Evolutionary conservation across 2,888 invertebrate genomes (phyloP).

Genomic region (Pasiphila rectangulata): DNA sequence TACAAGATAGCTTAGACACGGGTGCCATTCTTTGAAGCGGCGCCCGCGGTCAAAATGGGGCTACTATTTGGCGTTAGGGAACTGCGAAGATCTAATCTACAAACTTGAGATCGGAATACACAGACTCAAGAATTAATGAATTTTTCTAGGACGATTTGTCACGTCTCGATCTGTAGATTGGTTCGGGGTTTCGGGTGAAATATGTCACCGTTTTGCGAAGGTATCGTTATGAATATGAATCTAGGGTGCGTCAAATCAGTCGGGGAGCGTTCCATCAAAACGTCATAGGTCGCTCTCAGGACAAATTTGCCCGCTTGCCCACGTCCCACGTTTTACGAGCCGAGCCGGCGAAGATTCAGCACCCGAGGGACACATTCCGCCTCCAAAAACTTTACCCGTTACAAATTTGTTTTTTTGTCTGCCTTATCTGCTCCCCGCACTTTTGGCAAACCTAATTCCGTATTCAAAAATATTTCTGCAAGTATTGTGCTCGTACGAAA

Average conservation of each 20-base stretch:
- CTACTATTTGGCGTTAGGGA: constrained; percentile 46
- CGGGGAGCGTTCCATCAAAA: constrained; percentile 78
- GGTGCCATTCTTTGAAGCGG: constrained; percentile 77
- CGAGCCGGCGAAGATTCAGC: constrained; percentile 80
- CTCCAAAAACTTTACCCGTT: constrained; percentile 82
- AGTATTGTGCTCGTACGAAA: constrained; percentile 79
- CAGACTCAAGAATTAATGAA: constrained; percentile 42
- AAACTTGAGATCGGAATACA: constrained; percentile 4
- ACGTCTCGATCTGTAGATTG: constrained; percentile 48
- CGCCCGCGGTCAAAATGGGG: constrained; percentile 66
- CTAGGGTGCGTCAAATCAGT: constrained; percentile 73
- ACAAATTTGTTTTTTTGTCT: constrained; percentile 81
- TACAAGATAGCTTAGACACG: constrained; percentile 81
- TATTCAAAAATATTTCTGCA: constrained; percentile 81
- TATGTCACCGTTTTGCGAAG: constrained; percentile 57
- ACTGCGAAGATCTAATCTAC: constrained; percentile 7
- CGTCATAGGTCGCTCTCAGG: constrained; percentile 80
- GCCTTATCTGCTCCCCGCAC: constrained; percentile 80
- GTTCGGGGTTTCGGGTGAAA: constrained; percentile 53
- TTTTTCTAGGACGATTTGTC: constrained; percentile 43
- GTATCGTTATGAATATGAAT: constrained; percentile 79
- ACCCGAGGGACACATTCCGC: constrained; percentile 79
- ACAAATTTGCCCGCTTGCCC: constrained; percentile 80
- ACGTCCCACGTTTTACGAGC: constrained; percentile 80
- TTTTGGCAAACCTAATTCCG: constrained; percentile 81